These are phyloP conservation scores for Frankliniella intonsa DNA, from an alignment of 2,888 invertebrate genomes.

Conservation along the genomic window DNA sequence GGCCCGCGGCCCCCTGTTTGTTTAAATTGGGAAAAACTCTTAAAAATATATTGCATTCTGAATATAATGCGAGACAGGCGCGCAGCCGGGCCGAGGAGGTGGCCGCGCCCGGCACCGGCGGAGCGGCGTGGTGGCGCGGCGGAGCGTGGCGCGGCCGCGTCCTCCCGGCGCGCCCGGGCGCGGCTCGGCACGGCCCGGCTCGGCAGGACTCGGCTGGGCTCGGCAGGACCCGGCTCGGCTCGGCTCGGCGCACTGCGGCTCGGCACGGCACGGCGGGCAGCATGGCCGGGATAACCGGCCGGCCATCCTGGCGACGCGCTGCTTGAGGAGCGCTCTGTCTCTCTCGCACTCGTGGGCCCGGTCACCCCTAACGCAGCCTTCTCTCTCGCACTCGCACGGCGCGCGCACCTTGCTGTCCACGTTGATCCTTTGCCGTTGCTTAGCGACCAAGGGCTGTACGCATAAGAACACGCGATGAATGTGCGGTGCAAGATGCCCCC, in stretches of 20 bases:
- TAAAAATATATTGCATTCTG: constrained; percentile 39
- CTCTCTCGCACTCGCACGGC: not conserved
- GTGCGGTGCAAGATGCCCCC: too few relatives aligned
- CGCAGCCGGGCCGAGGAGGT: constrained; percentile 35
- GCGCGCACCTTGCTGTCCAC: not conserved
- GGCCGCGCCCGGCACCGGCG: constrained; percentile 28
- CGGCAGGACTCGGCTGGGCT: not conserved
- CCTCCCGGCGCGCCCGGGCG: not conserved
- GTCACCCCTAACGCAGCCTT: not conserved
- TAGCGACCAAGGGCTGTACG: too few relatives aligned
- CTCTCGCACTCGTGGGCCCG: not conserved
- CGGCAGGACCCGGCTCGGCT: not conserved
- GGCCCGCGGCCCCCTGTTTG: not conserved
- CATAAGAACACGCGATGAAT: too few relatives aligned
- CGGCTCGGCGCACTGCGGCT: not conserved
- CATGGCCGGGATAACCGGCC: constrained; percentile 6
- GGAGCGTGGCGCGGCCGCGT: not conserved
- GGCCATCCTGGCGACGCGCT: not conserved
- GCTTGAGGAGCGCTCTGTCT: not conserved
- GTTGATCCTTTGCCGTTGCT: too few relatives aligned
- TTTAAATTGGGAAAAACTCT: constrained; percentile 32
- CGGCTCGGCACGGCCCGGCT: too few relatives aligned
- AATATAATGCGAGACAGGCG: constrained; percentile 37
- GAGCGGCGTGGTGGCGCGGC: constrained; percentile 27
- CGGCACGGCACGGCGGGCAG: not conserved